Percentiles rank a stretch among this genome's conserved stretches.
Conservation (phyloP, 92 coral and sea anemone genomes). For the Montipora capitata region DNA sequence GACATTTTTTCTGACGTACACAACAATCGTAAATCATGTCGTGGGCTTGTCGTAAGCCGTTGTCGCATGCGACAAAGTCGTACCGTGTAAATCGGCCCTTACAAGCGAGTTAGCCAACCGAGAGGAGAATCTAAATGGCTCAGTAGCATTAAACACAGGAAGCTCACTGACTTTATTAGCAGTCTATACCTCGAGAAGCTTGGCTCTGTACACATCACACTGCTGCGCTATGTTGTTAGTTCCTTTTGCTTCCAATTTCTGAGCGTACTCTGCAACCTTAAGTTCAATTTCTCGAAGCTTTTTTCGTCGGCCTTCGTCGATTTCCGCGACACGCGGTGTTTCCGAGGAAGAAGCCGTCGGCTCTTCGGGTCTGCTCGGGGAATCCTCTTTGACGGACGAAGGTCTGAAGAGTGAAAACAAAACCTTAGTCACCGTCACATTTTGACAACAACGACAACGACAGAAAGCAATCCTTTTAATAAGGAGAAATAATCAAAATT, state of each 20-base stretch:
- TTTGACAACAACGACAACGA: too few relatives aligned
- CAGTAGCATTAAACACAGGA: too few relatives aligned
- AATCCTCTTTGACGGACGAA: constrained; percentile 68
- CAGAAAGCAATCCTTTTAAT: too few relatives aligned
- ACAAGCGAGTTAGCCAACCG: too few relatives aligned
- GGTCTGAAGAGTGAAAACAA: constrained; percentile 37
- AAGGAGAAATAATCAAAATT: too few relatives aligned
- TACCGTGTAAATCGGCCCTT: too few relatives aligned
- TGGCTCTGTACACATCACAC: constrained; percentile 89
- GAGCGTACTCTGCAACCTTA: constrained; percentile 96
- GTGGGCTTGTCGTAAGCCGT: too few relatives aligned
- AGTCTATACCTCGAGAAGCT: constrained; percentile 88
- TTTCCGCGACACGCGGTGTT: constrained; percentile 79
- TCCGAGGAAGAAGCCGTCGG: constrained; percentile 56
- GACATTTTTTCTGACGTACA: too few relatives aligned
- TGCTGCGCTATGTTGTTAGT: constrained; percentile 88
- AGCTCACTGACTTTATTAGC: neutral
- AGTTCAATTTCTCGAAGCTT: constrained; percentile 97
- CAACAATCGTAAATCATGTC: too few relatives aligned
- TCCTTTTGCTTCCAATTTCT: constrained; percentile 97
- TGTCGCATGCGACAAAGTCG: too few relatives aligned
- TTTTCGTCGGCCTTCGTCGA: constrained; percentile 91
- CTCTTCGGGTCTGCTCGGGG: constrained; percentile 79
- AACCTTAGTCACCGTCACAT: neutral
- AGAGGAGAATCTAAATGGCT: too few relatives aligned